Conservation (phyloP, 2,113 vertebrate genomes). For the Urocitellus parryii region DNA sequence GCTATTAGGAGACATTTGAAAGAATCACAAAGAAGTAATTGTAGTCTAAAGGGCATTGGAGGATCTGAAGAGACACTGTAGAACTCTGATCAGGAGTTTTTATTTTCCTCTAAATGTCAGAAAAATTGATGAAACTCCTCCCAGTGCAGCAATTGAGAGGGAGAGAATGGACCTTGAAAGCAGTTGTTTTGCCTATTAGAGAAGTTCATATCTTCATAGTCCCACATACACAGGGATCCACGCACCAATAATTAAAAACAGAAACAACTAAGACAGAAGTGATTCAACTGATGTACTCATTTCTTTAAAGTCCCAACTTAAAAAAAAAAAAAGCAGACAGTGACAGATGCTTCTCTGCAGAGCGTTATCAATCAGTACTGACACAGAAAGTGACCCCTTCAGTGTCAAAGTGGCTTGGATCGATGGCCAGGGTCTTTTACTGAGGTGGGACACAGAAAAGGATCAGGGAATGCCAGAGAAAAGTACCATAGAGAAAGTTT, state of each 20-base stretch:
- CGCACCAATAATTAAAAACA: neutral
- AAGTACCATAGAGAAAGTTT: neutral
- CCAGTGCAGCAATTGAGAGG: slow-evolving; percentile 37
- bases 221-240: neutral
- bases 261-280: neutral
- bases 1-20: slow-evolving; percentile 44
- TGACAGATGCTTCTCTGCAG: slow-evolving; percentile 51
- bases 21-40: slow-evolving; percentile 59
- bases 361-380: slow-evolving; percentile 58
- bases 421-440: neutral
- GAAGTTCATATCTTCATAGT: neutral
- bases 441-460: neutral
- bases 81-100: slow-evolving; percentile 63
- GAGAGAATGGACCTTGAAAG: slow-evolving; percentile 22
- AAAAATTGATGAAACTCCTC: slow-evolving; percentile 68
- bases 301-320: slow-evolving; percentile 47
- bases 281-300: neutral
- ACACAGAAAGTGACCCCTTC: slow-evolving; percentile 59
- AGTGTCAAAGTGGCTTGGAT: neutral
- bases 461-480: neutral
- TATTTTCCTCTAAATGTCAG: slow-evolving; percentile 68
- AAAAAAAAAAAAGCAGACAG: neutral
- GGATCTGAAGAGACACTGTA: slow-evolving; percentile 27
- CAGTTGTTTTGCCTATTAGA: neutral
- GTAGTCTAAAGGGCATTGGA: slow-evolving; percentile 48